A percentile compares a stretch with the other conserved stretches of the same genome.
These are phyloP conservation scores for Dicerorhinus sumatrensis DNA, from an alignment of 2,113 vertebrate species.

Conservation along the genomic window DNA sequence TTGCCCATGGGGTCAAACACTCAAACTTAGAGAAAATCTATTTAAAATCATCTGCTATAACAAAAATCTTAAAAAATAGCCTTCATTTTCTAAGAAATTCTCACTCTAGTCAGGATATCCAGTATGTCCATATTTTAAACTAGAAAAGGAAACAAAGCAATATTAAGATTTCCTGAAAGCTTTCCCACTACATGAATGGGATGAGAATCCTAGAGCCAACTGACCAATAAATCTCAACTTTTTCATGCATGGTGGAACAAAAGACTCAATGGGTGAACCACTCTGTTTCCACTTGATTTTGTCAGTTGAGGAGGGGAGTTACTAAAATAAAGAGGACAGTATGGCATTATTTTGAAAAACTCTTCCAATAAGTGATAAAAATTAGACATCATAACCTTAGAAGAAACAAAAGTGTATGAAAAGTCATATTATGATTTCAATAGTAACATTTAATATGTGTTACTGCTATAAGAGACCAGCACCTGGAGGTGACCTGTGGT, in stretches of 20 bases:
- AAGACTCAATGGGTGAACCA: not conserved
- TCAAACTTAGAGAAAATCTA: not conserved
- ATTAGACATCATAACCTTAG: not conserved
- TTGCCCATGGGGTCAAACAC: not conserved
- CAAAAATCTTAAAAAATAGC: conserved; percentile 70
- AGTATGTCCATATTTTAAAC: conserved; percentile 45
- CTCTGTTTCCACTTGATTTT: not conserved
- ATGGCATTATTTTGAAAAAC: not conserved
- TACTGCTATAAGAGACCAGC: not conserved
- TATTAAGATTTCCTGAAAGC: conserved; percentile 75
- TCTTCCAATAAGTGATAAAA: not conserved
- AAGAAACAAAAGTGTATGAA: not conserved
- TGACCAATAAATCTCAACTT: not conserved
- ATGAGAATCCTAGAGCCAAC: not conserved
- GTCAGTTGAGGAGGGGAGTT: not conserved
- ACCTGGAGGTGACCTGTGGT: not conserved
- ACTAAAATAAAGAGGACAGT: not conserved
- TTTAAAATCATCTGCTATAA: not conserved
- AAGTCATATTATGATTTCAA: not conserved
- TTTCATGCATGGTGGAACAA: not conserved
- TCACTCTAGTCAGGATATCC: not conserved
- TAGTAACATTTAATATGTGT: not conserved
- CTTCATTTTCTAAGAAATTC: conserved; percentile 42
- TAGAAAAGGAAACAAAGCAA: conserved; percentile 74
- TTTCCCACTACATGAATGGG: not conserved